Evolutionary conservation across 2,113 vertebrate genomes (phyloP), one percentile per base, ranked within the genome.

Genomic region (Lophochroa leadbeateri): DNA sequence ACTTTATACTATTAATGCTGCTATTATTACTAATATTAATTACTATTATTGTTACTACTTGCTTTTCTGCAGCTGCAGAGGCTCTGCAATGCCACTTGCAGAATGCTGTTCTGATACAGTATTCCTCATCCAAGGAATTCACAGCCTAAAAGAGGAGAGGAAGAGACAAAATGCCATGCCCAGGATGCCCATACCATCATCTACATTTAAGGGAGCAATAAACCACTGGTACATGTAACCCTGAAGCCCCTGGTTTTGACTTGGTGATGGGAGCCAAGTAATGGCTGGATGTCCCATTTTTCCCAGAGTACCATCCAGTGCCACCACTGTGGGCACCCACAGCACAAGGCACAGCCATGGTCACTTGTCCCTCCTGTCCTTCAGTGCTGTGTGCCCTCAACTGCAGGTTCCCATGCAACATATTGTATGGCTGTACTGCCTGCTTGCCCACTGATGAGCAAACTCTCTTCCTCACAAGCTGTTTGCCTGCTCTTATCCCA

Each of bases 341-440:
- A 39, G 55, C 31, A 44, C n/a, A 9, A 7, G 24, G 11, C 28
- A 63, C 31, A 46, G 17, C 29, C 9, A 3, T 12, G 47, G 29
- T 17, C 69, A 29, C 49, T 64, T 25, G 17, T 60, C 33, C 53
- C 33, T 60, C 63, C 39, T 53, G 63, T n/a, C 28, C 63, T 41
- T 29, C 16, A 2, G 21, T 20, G 19, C 23, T 2, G 0, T 4
- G 28, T 29, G 33, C 10, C 39, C 8, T 23, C 9, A 25, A 9
- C 24, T 15, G 20, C 27, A 12, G 35, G 28, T 13, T 37, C 37
- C 46, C 17, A 3, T 13, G 13, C 33, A 37, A 17, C 1, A 0
- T 17, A 17, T 46, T 33, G 20, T 21, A 19, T 2, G 31, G 58
- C 31, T 27, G 17, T 35, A 8, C 31, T 10, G 21, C 12, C 11